Evolutionary conservation across 2,888 invertebrate species (phyloP), one percentile per base, ranked within the genome.

Genomic region (Antheraea yamamai): DNA sequence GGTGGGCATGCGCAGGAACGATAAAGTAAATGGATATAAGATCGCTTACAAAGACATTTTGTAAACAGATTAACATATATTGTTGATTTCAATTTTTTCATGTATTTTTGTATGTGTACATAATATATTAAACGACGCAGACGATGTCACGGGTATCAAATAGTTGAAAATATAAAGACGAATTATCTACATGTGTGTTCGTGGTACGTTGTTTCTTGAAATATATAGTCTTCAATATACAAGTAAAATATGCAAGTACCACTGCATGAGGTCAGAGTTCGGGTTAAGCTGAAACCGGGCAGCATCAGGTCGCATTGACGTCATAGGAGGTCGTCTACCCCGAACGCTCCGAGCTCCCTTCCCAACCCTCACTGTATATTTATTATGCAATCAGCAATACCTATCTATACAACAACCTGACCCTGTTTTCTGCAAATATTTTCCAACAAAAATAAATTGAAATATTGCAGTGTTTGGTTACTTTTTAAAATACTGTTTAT

Each of bases 231-330:
- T 39, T 20, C 7, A n/a, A 39, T 52, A 51, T 26, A 47, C 10
- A 77, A 78, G 79, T 85, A 81, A 81, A 84, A 80, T 81, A 83
- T 82, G 80, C 82, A 81, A 82, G 77, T 77, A 78, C 80, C 77
- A 80, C 81, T 82, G 82, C 79, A 83, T 75, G 87, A 92, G 92
- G 93, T 93, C 93, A 90, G 82, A 93, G 91, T 88, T 87, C 90
- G 91, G 91, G 92, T 91, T 91, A 91, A 87, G 89, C 91, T 88
- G 90, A 88, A 89, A 82, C 88, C 88, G 89, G 90, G 93, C 95
- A 95, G 95, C 95, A 95, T 95, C 95, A 95, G 95, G 95, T 95
- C 95, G 89, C 89, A 88, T 86, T 95, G 94, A 95, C 95, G 95
- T 95, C 95, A 95, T 84, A 82, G 81, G 83, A 87, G 92, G 88